phyloP scores from a whole-genome alignment of 2,888 invertebrate genomes.

The Fragum fragum region DNA sequence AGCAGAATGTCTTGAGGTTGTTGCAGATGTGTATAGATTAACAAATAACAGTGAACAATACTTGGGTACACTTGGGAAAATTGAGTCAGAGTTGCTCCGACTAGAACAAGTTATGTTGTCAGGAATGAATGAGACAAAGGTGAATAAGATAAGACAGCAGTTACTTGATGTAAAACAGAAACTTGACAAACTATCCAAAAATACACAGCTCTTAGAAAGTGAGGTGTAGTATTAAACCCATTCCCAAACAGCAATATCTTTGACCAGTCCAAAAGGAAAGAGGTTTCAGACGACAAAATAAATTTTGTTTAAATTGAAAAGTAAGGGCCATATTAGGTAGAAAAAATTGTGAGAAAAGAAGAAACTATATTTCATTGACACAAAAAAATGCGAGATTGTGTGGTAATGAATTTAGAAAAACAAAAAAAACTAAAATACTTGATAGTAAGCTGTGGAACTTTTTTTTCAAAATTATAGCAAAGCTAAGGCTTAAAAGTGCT shows the following conservation, averaged over 20 bases:
- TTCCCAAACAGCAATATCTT: background rate
- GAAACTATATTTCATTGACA: no score
- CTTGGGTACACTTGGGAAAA: slow-evolving; percentile 36
- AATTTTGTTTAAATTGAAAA: background rate
- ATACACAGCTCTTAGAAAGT: background rate
- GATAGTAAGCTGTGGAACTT: no score
- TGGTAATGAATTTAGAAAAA: no score
- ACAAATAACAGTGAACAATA: slow-evolving; percentile 36
- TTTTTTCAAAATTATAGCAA: no score
- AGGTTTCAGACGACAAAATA: background rate
- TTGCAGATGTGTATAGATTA: slow-evolving; percentile 39
- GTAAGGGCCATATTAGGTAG: background rate
- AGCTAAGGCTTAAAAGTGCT: no score
- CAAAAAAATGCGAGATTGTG: no score
- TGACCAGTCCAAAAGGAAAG: background rate
- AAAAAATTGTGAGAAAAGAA: slow-evolving; percentile 14
- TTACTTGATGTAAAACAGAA: slow-evolving; percentile 18
- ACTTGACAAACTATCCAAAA: slow-evolving; percentile 10
- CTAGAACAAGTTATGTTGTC: slow-evolving; percentile 38
- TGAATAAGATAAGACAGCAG: slow-evolving; percentile 41
- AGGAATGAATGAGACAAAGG: slow-evolving; percentile 36
- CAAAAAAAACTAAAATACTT: no score
- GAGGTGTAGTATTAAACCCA: background rate
- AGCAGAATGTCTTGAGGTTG: slow-evolving; percentile 40
- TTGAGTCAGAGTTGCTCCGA: slow-evolving; percentile 53